Evolutionary conservation across 2,888 invertebrate species (phyloP).

Genomic region (Drosophila anomelani): DNA sequence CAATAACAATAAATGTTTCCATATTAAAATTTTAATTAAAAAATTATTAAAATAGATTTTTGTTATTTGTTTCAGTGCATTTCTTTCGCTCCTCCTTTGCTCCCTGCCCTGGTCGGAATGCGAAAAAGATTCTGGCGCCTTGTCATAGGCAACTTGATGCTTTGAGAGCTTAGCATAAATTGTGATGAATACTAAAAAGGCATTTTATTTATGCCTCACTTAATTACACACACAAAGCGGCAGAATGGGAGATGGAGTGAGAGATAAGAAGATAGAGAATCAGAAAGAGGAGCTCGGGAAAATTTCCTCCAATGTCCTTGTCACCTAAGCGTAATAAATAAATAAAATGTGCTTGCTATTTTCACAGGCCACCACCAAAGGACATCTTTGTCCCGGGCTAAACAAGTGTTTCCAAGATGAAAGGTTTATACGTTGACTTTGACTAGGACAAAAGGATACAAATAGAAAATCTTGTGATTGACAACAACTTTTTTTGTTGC

Average conservation of each 20-base stretch:
- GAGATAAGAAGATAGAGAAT: slow-evolving; percentile 13
- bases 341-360: slow-evolving; percentile 63
- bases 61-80: neutral
- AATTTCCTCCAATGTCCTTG: slow-evolving; percentile 55
- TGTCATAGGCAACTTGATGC: slow-evolving; percentile 66
- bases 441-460: neutral
- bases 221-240: slow-evolving; percentile 66
- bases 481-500: neutral
- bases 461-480: neutral
- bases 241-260: slow-evolving; percentile 16
- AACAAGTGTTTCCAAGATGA: slow-evolving; percentile 4
- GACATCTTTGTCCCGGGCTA: slow-evolving; percentile 17
- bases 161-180: slow-evolving; percentile 81
- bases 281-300: slow-evolving; percentile 44
- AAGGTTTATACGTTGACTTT: slow-evolving; percentile 23
- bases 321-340: slow-evolving; percentile 70
- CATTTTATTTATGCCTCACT: slow-evolving; percentile 80
- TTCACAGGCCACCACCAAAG: slow-evolving; percentile 33
- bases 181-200: slow-evolving; percentile 83
- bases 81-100: neutral
- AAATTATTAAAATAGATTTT: neutral
- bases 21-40: neutral
- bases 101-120: slow-evolving; percentile 15
- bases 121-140: slow-evolving; percentile 46
- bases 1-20: neutral